Base-by-base conservation (phyloP, 1,140 invertebrate genomes). In the Bombus waltoni region DNA sequence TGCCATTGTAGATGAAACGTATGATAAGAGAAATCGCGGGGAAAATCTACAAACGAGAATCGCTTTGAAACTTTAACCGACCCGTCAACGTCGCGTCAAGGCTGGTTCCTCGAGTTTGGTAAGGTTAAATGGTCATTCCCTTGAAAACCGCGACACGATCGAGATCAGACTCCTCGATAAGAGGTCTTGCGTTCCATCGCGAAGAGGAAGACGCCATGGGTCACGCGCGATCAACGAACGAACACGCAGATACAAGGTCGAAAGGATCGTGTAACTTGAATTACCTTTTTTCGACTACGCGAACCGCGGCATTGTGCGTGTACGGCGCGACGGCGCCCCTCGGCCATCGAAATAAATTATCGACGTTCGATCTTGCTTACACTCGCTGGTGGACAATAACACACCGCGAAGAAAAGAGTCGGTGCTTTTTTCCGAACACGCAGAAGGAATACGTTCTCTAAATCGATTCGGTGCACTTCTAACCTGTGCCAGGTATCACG, bases 351-450 rank as follows among this genome's bases (percentile, higher is more conserved):
- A 86, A 83, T 78, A 44, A 78, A 71, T 89, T 87, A 87, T 89
- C 87, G 85, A 76, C 35, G 57, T 87, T 76, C 85, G 87, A 86
- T 89, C 79, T 80, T 68, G 57, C 79, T 80, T 68, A 44, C 70
- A 40, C 22, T 75, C 32, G 25, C 22, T n/a, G 25, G 25, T 38
- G 70, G 32, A 72, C 59, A 72, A 53, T 73, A 76, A 88, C 59
- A 11, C 35, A 47, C 6, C 42, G 15, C 22, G 38, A 80, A 40
- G 57, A 68, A 11, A 75, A 66, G 22, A 38, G 8, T 75, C 32
- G 38, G 1, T 9, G 6, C 85, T 84, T 83, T 87, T 87, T 65
- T 76, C 47, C 72, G 6, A 35, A 40, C 72, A 11, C 62, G 15
- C 32, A 42, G n/a, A 28, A 25, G 22, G 57, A 66, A 10, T 13